Base-by-base conservation (phyloP, 2,797 vertebrate genomes). In the Tamandua tetradactyla region DNA sequence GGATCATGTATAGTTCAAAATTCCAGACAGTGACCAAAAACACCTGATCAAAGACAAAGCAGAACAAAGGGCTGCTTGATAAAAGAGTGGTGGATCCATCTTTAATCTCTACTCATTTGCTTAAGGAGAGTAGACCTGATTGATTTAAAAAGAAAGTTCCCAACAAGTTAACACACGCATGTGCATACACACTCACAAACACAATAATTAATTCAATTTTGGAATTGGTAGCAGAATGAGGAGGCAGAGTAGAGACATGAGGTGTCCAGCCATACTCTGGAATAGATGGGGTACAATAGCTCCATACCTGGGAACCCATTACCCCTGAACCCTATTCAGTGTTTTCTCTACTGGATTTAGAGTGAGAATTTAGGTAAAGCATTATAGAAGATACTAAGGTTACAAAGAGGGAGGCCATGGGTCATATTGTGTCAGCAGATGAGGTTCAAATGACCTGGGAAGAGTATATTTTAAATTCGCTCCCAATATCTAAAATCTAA, bases 1-100 rank as follows among this genome's bases (percentile, higher is more conserved):
- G 99, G 96, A 99, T 96, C 99, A 99, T 99, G 98, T 99, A 99
- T 93, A 99, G 98, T 86, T 99, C 99, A 97, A 99, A 99, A 20
- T 99, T 98, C 99, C 99, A 99, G 93, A 99, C 99, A 0, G 99
- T 99, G 98, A 99, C 97, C 87, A 99, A 96, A 97, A 99, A 99
- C 47, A 99, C 98, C 99, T 99, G 98, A 22, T 30, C 1, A 76
- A 64, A 95, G 97, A 98, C 74, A 97, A 95, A 93, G 23, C 86
- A 85, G 23, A 78, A 0, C 3, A 32, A 3, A 18, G 69, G 55
- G 59, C 1, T 12, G 37, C 10, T 47, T 66, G 40, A 23, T 20
- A 13, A 80, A 86, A 94, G 18, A 52, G 5, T 0, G 62, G 5
- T 49, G 42, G 57, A 59, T 42, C 17, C 59, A 69, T 30, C 15